A percentile compares a stretch with the other conserved stretches of the same genome.
These are phyloP conservation scores for Pangasius macronema DNA, from an alignment of 2,797 vertebrate species.

Conservation along the genomic window DNA sequence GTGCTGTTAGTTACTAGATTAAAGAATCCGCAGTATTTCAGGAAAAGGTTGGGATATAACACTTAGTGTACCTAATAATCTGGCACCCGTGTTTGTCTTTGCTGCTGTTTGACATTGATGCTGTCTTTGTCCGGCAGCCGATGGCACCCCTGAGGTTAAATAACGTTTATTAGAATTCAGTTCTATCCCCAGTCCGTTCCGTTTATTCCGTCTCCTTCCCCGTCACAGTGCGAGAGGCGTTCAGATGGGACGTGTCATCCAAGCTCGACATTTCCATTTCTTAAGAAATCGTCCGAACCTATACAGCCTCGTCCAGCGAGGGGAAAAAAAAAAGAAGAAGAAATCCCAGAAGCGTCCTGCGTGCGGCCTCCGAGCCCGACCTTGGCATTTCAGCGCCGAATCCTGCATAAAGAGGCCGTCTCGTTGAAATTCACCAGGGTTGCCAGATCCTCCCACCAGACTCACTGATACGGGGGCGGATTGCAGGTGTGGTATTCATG, in stretches of 20 bases:
- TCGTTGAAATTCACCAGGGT: conserved; percentile 70
- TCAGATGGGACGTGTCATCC: conserved; percentile 36
- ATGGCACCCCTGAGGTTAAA: background rate
- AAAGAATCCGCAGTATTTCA: background rate
- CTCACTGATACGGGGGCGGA: conserved; percentile 71
- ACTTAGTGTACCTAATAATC: background rate
- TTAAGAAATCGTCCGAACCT: conserved; percentile 2
- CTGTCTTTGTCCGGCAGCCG: background rate
- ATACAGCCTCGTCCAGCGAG: background rate
- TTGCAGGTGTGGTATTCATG: conserved; percentile 73
- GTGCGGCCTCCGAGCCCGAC: conserved; percentile 60
- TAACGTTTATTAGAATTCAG: conserved; percentile 1
- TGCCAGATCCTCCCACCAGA: conserved; percentile 58
- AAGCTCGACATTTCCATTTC: conserved; percentile 32
- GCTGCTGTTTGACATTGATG: background rate
- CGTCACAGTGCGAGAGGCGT: background rate
- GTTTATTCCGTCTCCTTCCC: background rate
- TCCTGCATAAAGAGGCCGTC: conserved; percentile 43
- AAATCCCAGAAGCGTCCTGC: background rate
- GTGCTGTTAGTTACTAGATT: background rate
- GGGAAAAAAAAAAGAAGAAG: background rate
- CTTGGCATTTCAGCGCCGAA: conserved; percentile 62
- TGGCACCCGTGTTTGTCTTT: background rate
- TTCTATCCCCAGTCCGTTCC: background rate
- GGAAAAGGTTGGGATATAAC: background rate